Percentiles rank a stretch among this genome's conserved stretches.
Evolutionary conservation across 2,888 invertebrate species (phyloP).

Genomic region (Ochropacha duplaris): DNA sequence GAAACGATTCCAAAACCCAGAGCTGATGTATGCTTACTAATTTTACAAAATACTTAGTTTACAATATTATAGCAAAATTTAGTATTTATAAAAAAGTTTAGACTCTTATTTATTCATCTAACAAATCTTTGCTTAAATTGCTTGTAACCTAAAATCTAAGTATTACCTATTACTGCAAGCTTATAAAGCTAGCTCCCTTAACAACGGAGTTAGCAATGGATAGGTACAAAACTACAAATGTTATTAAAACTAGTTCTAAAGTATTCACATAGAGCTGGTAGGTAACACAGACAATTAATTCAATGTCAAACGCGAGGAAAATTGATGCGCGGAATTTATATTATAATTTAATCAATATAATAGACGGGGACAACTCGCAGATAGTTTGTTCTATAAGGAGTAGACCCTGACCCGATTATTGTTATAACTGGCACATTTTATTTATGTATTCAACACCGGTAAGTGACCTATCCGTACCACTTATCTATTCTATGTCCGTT

Average conservation of each 20-base stretch:
- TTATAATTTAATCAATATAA: slow-evolving; percentile 21
- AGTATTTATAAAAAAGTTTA: too few relatives aligned
- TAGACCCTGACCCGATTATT: slow-evolving; percentile 48
- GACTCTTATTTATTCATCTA: too few relatives aligned
- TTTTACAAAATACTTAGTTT: too few relatives aligned
- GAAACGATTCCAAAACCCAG: too few relatives aligned
- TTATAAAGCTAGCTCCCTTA: too few relatives aligned
- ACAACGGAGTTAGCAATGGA: too few relatives aligned
- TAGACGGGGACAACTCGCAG: slow-evolving; percentile 8
- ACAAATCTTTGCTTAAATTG: too few relatives aligned
- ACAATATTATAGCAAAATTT: too few relatives aligned
- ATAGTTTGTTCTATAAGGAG: slow-evolving; percentile 19
- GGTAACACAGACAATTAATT: slow-evolving; percentile 12
- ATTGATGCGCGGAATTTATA: background rate
- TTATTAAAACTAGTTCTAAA: background rate
- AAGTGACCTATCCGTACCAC: background rate
- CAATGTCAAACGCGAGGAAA: slow-evolving; percentile 12
- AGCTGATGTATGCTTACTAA: too few relatives aligned
- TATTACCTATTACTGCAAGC: too few relatives aligned
- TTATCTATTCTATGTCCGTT: background rate
- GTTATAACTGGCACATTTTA: slow-evolving; percentile 6
- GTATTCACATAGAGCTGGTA: background rate
- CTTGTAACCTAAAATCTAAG: too few relatives aligned
- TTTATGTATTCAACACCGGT: slow-evolving; percentile 12
- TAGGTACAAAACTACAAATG: too few relatives aligned